Conservation (phyloP, 2,113 vertebrate species). For the Sardina pilchardus region DNA sequence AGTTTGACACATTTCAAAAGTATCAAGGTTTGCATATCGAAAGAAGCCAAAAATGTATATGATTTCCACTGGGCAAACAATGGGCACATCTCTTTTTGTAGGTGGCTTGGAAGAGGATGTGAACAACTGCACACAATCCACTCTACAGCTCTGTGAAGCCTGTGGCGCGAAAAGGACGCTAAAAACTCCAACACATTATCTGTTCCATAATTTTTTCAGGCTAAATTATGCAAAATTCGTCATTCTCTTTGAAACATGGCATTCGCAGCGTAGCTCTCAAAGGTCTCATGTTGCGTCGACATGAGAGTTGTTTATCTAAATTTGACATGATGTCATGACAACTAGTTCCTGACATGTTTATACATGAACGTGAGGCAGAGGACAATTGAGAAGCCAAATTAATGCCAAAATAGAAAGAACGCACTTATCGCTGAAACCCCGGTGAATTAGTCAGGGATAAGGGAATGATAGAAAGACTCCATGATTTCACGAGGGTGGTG, state of each 20-base stretch:
- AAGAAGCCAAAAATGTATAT: neutral
- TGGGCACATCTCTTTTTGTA: too few relatives aligned
- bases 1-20: neutral
- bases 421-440: slow-evolving; percentile 49
- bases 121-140: neutral
- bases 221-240: neutral
- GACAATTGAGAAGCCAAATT: slow-evolving; percentile 45
- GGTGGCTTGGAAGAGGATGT: neutral
- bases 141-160: neutral
- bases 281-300: neutral
- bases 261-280: neutral
- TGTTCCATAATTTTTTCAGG: neutral
- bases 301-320: slow-evolving; percentile 42
- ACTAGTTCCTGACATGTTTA: slow-evolving; percentile 13
- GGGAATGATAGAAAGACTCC: slow-evolving; percentile 51
- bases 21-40: neutral
- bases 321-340: neutral
- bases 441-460: slow-evolving; percentile 54
- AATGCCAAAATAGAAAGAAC: slow-evolving; percentile 41
- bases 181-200: slow-evolving; percentile 20
- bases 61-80: too few relatives aligned
- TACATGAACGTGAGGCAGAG: slow-evolving; percentile 12
- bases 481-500: slow-evolving; percentile 51
- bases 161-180: slow-evolving; percentile 20
- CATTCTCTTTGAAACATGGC: neutral